These are phyloP conservation scores for Neoarius graeffei DNA, from an alignment of 2,113 vertebrate species.

Conservation along the genomic window DNA sequence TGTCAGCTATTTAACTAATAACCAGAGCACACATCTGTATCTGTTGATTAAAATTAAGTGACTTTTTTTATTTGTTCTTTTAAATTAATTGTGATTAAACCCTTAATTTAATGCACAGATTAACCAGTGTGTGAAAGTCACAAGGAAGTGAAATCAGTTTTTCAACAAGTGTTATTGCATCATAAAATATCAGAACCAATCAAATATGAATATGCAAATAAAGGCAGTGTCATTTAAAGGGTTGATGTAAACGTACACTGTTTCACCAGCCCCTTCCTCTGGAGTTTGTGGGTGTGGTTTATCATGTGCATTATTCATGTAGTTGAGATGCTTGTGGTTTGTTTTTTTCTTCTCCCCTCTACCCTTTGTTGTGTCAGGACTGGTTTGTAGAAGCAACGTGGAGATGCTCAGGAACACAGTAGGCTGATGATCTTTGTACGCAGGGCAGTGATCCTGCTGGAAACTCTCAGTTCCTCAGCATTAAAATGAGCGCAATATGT, in stretches of 20 bases:
- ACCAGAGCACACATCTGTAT: background rate
- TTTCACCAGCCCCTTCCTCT: no score
- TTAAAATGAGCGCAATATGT: background rate
- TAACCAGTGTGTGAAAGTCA: background rate
- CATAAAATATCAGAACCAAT: background rate
- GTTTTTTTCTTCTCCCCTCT: no score
- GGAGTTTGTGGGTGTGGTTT: background rate
- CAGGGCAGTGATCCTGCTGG: background rate
- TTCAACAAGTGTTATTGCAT: background rate
- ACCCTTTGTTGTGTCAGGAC: background rate
- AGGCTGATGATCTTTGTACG: background rate
- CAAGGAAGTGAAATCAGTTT: background rate
- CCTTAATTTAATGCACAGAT: background rate
- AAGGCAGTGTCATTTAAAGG: background rate
- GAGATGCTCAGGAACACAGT: background rate
- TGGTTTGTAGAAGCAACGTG: background rate
- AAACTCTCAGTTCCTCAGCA: background rate
- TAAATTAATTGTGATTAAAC: background rate
- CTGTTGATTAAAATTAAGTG: background rate
- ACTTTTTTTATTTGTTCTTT: background rate
- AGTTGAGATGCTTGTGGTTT: background rate
- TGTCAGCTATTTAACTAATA: background rate
- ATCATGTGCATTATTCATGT: background rate
- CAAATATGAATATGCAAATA: background rate
- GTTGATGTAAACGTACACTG: background rate